A percentile compares a stretch with the other conserved stretches of the same genome.
phyloP scores from a whole-genome alignment of 64 coral and sea anemone genomes.

The Catalaphyllia jardinei region DNA sequence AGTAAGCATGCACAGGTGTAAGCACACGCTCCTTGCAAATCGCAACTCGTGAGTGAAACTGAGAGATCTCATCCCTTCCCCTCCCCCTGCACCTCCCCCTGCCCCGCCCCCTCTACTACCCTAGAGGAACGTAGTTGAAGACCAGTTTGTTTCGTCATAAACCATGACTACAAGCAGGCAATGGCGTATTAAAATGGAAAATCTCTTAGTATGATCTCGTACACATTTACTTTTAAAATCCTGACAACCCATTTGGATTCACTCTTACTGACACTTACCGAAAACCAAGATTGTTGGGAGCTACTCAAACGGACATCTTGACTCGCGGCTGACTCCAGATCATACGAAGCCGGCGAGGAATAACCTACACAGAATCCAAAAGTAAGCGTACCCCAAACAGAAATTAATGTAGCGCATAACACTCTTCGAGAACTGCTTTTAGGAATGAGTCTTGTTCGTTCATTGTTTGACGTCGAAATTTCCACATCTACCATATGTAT shows the following conservation, averaged over 20 bases:
- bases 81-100: too few relatives aligned
- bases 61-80: too few relatives aligned
- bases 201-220: neutral
- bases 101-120: too few relatives aligned
- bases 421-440: neutral
- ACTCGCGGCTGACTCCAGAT: neutral
- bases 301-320: neutral
- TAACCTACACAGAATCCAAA: constrained; percentile 53
- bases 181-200: too few relatives aligned
- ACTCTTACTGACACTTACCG: constrained; percentile 21
- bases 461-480: neutral
- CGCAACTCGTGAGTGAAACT: too few relatives aligned
- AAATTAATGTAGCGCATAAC: neutral
- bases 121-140: too few relatives aligned
- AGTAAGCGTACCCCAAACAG: constrained; percentile 10
- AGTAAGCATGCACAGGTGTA: too few relatives aligned
- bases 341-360: constrained; percentile 39
- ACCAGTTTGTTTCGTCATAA: too few relatives aligned
- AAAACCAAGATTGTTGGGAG: constrained; percentile 26
- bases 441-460: neutral
- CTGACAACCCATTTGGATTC: neutral
- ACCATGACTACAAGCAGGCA: too few relatives aligned
- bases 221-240: neutral
- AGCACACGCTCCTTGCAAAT: too few relatives aligned
- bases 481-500: too few relatives aligned